Base-by-base conservation (phyloP, 1,140 invertebrate species). In the Trigoniulus corallinus region DNA sequence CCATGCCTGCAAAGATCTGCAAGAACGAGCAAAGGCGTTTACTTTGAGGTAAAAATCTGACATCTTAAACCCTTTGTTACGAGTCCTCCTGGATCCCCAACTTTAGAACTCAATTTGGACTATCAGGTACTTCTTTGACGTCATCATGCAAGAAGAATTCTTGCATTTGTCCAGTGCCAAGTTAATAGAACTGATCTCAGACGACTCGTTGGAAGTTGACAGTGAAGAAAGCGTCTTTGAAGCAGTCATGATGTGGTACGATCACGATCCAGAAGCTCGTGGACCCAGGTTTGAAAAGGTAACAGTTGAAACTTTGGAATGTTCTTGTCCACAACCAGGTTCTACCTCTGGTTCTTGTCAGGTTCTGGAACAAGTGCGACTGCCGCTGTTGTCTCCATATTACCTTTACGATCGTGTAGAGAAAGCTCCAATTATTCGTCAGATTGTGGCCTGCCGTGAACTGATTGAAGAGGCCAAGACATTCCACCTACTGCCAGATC, bases 351-450 rank as follows among this genome's bases (percentile, higher is more conserved):
- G n/a, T 50, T 37, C 24, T 27, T 44, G 10, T 52, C 27, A 70
- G 61, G 67, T 76, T 26, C 61, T 77, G 54, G 68, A 70, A 51
- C 69, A 71, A 59, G 72, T 77, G 7, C 59, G 75, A 24, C 62
- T 77, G 56, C 71, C 73, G 18, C 65, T 74, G 43, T 61, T 76
- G 39, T 73, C 68, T 53, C 74, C 74, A 0, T 77, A 77, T 58
- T 77, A 73, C 60, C 65, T 77, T 41, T 68, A 74, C 60, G 75
- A 77, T 59, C 65, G 64, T 55, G 72, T 76, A 18, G 70, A 71
- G 53, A 63, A 58, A 21, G 59, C 67, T 52, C 50, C 60, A 27
- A 59, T 67, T 18, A 61, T 75, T 21, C 53, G 56, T 20, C 52
- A 62, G 7, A 68, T 59, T 45, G 57, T 64, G 3, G 62, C 66